Base-by-base conservation (phyloP, 2,888 invertebrate genomes). In the Morpho helenor region DNA sequence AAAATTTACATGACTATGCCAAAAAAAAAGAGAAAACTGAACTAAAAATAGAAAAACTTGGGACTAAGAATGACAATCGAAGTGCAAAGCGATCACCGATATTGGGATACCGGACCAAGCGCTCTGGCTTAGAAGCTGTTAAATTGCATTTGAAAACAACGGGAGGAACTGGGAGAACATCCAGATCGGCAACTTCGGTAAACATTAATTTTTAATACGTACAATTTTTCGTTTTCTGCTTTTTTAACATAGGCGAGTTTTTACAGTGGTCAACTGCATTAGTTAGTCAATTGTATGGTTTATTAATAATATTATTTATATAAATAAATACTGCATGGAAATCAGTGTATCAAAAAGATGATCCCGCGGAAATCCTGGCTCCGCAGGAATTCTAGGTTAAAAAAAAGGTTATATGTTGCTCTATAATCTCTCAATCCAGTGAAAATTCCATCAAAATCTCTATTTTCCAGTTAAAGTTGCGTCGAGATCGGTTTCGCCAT, bases 151-250 rank as follows among this genome's bases (percentile, higher is more conserved):
- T 88, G 45, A 61, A 88, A 65, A 71, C 72, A 39, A 88, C 89
- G 3, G 89, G 89, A 42, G 79, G 81, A 57, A 87, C 84, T 10
- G 90, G 90, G n/a, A 78, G 90, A 58, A 77, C 84, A 10, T 90
- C 90, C 9, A 80, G 90, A 59, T 90, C 90, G 57, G 90, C 90
- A 10, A 86, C 88, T 55, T 66, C 90, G 72, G 90, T 90, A 79
- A 60, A 40, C n/a, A n/a, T 4, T 10, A 43, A 6, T 43, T 43
- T 8, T 43, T 43, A 31, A 31, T 31, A 31, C 3, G 4, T 31
- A 31, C 31, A 31, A 31, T 5, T 31, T 31, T 31, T 31, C 31
- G 1, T 5, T 31, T 57, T 23, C 31, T 47, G 7, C 42, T 48
- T 45, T 53, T 16, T 7, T 9, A 31, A 41, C 16, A 47, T 31